Conservation (phyloP, 2,797 vertebrate genomes). For the Masticophis lateralis region DNA sequence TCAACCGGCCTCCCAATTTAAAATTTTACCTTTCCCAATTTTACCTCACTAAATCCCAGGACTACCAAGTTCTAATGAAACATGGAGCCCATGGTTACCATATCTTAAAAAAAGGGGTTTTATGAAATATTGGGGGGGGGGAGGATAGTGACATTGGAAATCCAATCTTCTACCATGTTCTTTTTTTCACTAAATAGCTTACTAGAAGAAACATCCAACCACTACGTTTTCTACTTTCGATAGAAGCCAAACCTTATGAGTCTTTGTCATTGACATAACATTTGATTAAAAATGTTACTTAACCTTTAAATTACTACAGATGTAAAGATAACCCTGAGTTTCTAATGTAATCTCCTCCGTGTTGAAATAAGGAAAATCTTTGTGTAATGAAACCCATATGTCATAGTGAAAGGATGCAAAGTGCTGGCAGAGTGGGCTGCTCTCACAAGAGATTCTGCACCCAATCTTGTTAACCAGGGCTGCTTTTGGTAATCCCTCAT, state of each 20-base stretch:
- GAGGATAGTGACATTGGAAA: constrained; percentile 59
- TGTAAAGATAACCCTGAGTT: constrained; percentile 73
- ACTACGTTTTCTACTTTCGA: constrained; percentile 63
- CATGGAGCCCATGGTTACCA: constrained; percentile 35
- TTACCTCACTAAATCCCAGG: constrained; percentile 55
- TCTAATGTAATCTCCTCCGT: constrained; percentile 74
- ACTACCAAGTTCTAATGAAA: constrained; percentile 52
- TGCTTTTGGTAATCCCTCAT: constrained; percentile 77
- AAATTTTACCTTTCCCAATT: too few species aligned
- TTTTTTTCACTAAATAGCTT: constrained; percentile 64
- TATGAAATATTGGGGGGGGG: constrained; percentile 49
- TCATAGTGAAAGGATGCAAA: constrained; percentile 74
- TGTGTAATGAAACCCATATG: constrained; percentile 78
- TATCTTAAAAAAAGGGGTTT: constrained; percentile 58
- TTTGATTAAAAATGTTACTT: constrained; percentile 76
- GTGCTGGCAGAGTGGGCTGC: constrained; percentile 74
- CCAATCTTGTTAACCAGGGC: constrained; percentile 77
- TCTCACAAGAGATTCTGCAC: constrained; percentile 71
- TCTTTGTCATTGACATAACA: constrained; percentile 59
- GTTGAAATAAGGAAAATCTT: constrained; percentile 77
- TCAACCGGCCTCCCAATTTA: too few species aligned
- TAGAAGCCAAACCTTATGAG: constrained; percentile 65
- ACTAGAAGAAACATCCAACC: constrained; percentile 57
- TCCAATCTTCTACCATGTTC: constrained; percentile 38
- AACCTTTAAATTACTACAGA: constrained; percentile 73